Conservation (phyloP, 2,113 vertebrate species). For the Megalops atlanticus region DNA sequence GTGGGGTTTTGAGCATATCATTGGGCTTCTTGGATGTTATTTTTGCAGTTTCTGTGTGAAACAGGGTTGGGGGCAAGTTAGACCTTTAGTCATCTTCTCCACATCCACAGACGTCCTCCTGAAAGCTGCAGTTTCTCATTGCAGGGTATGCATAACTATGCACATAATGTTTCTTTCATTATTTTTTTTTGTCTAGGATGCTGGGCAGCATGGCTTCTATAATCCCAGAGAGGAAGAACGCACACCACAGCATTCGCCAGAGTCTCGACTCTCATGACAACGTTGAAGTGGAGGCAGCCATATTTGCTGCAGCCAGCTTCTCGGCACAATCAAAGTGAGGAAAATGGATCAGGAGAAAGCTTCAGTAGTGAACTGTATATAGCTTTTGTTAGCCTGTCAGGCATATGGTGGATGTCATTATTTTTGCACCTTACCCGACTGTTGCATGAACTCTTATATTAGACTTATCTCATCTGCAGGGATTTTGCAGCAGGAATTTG, state of each 20-base stretch:
- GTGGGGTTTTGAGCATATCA: too few relatives aligned
- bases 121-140: too few relatives aligned
- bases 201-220: conserved; percentile 96
- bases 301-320: conserved; percentile 95
- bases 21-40: too few relatives aligned
- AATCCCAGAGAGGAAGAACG: conserved; percentile 96
- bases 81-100: background rate
- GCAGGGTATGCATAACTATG: background rate
- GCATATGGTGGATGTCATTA: background rate
- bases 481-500: conserved; percentile 98
- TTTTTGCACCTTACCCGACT: background rate
- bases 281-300: conserved; percentile 96
- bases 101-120: too few relatives aligned
- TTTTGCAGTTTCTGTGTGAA: too few relatives aligned
- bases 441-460: background rate
- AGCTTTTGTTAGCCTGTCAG: background rate
- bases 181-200: conserved; percentile 74
- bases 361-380: background rate
- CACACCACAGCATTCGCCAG: conserved; percentile 97
- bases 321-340: conserved; percentile 96
- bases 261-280: conserved; percentile 97
- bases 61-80: too few relatives aligned
- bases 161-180: background rate
- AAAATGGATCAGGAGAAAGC: background rate
- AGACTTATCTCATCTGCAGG: conserved; percentile 64